Percentiles rank a stretch among this genome's conserved stretches.
Conservation (phyloP, 2,888 invertebrate genomes). For the Ptychoptera contaminata region DNA sequence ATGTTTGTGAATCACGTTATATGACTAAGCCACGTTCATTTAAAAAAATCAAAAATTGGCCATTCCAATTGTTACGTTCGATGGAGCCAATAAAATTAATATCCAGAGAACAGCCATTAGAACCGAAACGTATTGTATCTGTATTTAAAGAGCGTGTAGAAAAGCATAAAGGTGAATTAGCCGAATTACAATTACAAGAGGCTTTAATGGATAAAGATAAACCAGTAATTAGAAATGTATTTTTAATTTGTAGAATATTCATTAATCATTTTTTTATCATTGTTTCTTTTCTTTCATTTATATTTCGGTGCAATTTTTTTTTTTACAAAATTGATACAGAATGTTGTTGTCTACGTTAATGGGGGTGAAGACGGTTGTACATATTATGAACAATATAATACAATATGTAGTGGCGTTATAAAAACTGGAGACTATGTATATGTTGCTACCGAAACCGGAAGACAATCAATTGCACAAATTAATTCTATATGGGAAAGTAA, state of each 20-base stretch:
- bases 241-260: conserved; percentile 1
- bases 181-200: conserved; percentile 67
- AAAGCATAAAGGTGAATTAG: conserved; percentile 79
- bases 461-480: conserved; percentile 83
- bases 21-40: conserved; percentile 72
- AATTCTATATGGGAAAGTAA: conserved; percentile 89
- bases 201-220: conserved; percentile 72
- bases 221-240: conserved; percentile 42
- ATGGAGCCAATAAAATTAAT: conserved; percentile 46
- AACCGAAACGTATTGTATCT: conserved; percentile 77
- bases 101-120: conserved; percentile 55
- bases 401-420: conserved; percentile 64
- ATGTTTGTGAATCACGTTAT: conserved; percentile 93
- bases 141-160: conserved; percentile 84
- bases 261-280: not conserved
- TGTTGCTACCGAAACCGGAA: conserved; percentile 78
- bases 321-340: conserved; percentile 34
- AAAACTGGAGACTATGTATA: conserved; percentile 92
- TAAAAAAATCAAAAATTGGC: conserved; percentile 83
- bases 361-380: conserved; percentile 61
- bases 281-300: not conserved
- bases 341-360: conserved; percentile 57
- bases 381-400: conserved; percentile 88
- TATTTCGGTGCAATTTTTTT: not conserved
- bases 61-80: conserved; percentile 30